These are phyloP conservation scores for Elmis aenea DNA, from an alignment of 2,888 invertebrate species.

Conservation along the genomic window DNA sequence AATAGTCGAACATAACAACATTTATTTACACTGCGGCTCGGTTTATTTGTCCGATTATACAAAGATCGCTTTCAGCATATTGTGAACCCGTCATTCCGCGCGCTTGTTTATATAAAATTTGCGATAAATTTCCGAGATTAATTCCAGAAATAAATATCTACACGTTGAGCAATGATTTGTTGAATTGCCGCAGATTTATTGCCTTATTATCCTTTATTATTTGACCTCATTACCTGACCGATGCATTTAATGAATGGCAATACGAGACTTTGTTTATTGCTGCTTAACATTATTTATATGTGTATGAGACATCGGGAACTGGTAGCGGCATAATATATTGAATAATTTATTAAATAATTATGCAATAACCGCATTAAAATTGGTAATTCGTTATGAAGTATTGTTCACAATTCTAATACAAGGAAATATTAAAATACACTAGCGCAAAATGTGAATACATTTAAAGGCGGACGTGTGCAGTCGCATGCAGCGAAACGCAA, in stretches of 20 bases:
- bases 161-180: slow-evolving; percentile 21
- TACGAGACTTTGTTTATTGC: slow-evolving; percentile 25
- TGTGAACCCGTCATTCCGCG: slow-evolving; percentile 3
- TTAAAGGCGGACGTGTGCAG: no score
- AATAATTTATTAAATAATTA: no score
- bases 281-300: slow-evolving; percentile 15
- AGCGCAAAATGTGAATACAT: no score
- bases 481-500: no score
- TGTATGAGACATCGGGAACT: no score
- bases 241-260: slow-evolving; percentile 25
- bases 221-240: slow-evolving; percentile 29
- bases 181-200: slow-evolving; percentile 23
- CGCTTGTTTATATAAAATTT: slow-evolving; percentile 10
- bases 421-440: no score
- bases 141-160: slow-evolving; percentile 18
- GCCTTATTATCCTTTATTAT: slow-evolving; percentile 31
- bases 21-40: slow-evolving; percentile 7
- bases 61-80: slow-evolving; percentile 1
- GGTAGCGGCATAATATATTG: no score
- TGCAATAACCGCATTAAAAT: no score
- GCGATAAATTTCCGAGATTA: slow-evolving; percentile 19
- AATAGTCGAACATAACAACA: slow-evolving; percentile 2
- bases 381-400: no score
- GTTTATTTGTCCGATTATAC: slow-evolving; percentile 12
- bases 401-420: no score